These are phyloP conservation scores for Gallinago solitaria DNA, from an alignment of 2,797 vertebrate genomes.

Conservation along the genomic window DNA sequence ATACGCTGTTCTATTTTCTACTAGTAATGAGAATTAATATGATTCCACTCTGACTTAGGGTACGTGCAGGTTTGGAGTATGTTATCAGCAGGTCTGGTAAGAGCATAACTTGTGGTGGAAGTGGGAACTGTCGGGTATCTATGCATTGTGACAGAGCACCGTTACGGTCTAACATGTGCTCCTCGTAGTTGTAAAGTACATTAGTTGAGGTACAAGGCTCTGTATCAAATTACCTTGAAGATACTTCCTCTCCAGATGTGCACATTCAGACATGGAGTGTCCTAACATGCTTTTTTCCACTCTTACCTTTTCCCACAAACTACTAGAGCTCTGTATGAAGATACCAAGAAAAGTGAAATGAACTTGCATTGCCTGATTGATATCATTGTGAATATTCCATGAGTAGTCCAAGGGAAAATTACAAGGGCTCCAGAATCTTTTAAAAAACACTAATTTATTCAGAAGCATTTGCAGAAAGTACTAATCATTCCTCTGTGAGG, in stretches of 20 bases:
- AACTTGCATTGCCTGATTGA: background rate
- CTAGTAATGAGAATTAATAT: accelerated
- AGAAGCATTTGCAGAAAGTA: slow-evolving; percentile 6
- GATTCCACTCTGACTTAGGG: background rate
- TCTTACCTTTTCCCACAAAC: accelerated
- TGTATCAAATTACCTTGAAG: background rate
- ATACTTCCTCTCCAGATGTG: background rate
- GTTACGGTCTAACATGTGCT: accelerated
- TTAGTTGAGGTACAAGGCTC: background rate
- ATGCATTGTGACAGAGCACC: accelerated
- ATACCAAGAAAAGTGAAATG: background rate
- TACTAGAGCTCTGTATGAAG: background rate
- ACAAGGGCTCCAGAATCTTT: background rate
- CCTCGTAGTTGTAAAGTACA: background rate
- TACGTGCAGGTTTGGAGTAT: accelerated
- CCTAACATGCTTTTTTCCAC: background rate
- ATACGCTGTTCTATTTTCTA: background rate
- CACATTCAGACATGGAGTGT: accelerated
- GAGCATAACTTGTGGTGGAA: background rate
- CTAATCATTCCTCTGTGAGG: background rate
- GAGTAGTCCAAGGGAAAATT: background rate
- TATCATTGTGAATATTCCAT: background rate
- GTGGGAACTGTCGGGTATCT: background rate
- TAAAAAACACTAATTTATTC: background rate
- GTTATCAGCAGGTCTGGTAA: accelerated